Base-by-base conservation (phyloP, 2,113 vertebrate genomes). In the Barbus barbus region DNA sequence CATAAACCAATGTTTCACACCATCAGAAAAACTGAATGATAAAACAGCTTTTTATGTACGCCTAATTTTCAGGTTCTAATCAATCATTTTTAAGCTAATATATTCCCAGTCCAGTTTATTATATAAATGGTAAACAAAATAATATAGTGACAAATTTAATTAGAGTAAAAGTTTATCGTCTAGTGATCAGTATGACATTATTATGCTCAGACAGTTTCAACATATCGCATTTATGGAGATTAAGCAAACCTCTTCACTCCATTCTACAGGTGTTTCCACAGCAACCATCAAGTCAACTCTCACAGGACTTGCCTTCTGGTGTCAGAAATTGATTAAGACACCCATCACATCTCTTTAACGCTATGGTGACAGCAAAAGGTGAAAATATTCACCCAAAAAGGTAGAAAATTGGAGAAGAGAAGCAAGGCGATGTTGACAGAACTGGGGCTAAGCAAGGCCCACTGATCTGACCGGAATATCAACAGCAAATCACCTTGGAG, bases 251-350 rank as follows among this genome's bases (percentile, higher is more conserved):
- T 67, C 14, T 46, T 82, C 78, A 83, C 58, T 69, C 80, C 36
- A 69, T 33, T 83, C 84, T 72, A 81, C 86, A 87, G 76, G 82
- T 87, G 76, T 87, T 90, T 87, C 87, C 79, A 86, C 69, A 36
- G 86, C 82, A 79, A 84, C 85, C 75, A 46, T 82, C 63, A 82
- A 78, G 78, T 51, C 61, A 41, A 44, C 61, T 83, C 48, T 20
- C 75, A 53, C 26, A 78, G 71, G 84, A 38, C 22, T 38, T 31
- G 26, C 14, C 53, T 48, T 73, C 65, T 38, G 11, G 63, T 65
- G 48, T 60, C 58, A 76, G 53, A 83, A 72, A 83, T 56, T 76
- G 60, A 88, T 80, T 86, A 84, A 79, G 53, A 85, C 60, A 22
- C 74, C 63, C 75, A 71, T 83, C 87, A 85, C 79, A 85, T 83